phyloP scores from a whole-genome alignment of 2,113 vertebrate genomes.

The Halcyon malimbica region DNA sequence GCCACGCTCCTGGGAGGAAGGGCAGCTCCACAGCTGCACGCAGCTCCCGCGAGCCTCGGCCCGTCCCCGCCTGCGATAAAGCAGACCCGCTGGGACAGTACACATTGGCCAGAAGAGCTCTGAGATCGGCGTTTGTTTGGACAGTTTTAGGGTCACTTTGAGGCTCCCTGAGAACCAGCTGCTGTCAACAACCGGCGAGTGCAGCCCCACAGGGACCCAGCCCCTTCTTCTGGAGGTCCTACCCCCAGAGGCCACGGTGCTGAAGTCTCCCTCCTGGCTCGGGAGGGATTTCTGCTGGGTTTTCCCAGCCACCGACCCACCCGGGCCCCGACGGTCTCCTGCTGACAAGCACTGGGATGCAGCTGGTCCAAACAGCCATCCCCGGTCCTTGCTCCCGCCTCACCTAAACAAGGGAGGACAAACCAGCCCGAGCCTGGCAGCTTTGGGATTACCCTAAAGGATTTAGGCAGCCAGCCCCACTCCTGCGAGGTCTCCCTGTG shows the following conservation, averaged over 20 bases:
- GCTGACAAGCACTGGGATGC: not conserved
- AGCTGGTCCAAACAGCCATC: not conserved
- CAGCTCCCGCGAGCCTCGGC: not conserved
- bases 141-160: not conserved
- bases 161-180: constrained; percentile 10
- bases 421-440: not conserved
- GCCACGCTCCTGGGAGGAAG: rapidly evolving
- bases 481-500: rapidly evolving
- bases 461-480: rapidly evolving
- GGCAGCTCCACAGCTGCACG: not conserved
- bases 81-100: not conserved
- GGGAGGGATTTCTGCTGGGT: not conserved
- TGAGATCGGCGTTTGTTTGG: not conserved
- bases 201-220: not conserved
- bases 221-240: not conserved
- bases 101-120: not conserved
- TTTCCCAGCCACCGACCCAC: not conserved
- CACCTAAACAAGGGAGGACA: not conserved
- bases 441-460: not conserved
- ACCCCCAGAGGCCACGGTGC: rapidly evolving
- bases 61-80: not conserved
- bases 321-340: rapidly evolving
- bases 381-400: not conserved
- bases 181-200: not conserved
- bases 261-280: not conserved